Evolutionary conservation across 1,140 invertebrate species (phyloP), one percentile per base, ranked within the genome.

Genomic region (Trichonephila clavipes): DNA sequence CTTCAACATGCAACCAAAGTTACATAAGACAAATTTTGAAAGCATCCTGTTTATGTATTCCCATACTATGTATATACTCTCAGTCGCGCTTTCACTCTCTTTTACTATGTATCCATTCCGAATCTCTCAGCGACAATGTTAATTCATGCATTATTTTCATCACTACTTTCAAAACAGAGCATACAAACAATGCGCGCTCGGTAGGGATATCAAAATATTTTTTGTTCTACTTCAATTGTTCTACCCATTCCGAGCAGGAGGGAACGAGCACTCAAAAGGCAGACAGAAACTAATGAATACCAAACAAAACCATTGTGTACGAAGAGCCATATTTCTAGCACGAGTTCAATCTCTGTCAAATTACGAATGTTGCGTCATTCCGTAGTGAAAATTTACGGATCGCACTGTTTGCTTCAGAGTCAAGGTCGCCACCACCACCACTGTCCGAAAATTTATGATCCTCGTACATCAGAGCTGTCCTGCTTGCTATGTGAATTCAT

Each of bases 281-380:
- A 77, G 69, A 77, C 69, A 77, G 28, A 16, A 34, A 77, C 28
- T 77, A 28, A 77, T 77, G 69, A 34, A 77, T 77, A 12, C 64
- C 64, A 28, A 62, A 21, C 24, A 24, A 6, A 0, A 28, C 69
- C 69, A 77, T 77, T 77, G 69, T 77, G 28, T 34, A 77, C 69
- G 69, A 18, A 24, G 69, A 77, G 69, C 24, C 69, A 77, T 77
- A 77, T 77, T 34, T 77, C 69, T 34, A 34, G 16, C 24, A 18
- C 69, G 16, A 16, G 6, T 28, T 77, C 69, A 34, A 77, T 77
- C 69, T 77, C 69, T 77, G 69, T 77, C 69, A 77, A 77, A 77
- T 77, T 77, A 77, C 69, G n/a, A 24, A 21, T 69, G 64, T 69
- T 69, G 64, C 64, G 24, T 34, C 69, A 34, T 77, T 77, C 18